phyloP scores from a whole-genome alignment of 2,888 invertebrate genomes.

The Elysia crispata region DNA sequence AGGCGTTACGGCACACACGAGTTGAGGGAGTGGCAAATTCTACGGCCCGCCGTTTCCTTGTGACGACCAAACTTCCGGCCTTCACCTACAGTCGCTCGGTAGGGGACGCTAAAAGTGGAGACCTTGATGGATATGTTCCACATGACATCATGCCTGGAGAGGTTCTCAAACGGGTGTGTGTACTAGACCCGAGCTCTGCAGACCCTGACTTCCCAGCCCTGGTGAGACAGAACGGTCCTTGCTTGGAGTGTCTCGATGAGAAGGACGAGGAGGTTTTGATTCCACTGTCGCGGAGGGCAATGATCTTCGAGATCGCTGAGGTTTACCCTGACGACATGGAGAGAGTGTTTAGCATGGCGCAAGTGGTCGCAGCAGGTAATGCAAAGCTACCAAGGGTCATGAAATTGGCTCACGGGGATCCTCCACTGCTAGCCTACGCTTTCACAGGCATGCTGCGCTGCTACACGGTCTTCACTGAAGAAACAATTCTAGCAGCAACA shows the following conservation, averaged over 20 bases:
- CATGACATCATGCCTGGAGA: constrained; percentile 53
- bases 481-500: constrained; percentile 59
- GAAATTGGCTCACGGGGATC: constrained; percentile 58
- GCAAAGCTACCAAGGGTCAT: constrained; percentile 55
- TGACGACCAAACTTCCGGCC: constrained; percentile 52
- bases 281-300: constrained; percentile 52
- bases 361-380: constrained; percentile 39
- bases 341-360: not conserved
- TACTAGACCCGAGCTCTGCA: constrained; percentile 42
- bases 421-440: constrained; percentile 54
- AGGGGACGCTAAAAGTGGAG: constrained; percentile 19
- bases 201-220: not conserved
- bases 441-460: constrained; percentile 59
- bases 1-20: constrained; percentile 48
- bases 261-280: constrained; percentile 58
- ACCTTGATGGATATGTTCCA: constrained; percentile 35
- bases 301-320: constrained; percentile 56
- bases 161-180: constrained; percentile 50
- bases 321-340: constrained; percentile 31
- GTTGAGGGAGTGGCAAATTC: constrained; percentile 50
- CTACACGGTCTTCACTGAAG: constrained; percentile 56
- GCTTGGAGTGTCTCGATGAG: constrained; percentile 56
- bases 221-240: constrained; percentile 35
- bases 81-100: constrained; percentile 39
- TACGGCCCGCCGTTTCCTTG: constrained; percentile 48